Conservation (phyloP, 2,797 vertebrate genomes). For the Brotula barbata region DNA sequence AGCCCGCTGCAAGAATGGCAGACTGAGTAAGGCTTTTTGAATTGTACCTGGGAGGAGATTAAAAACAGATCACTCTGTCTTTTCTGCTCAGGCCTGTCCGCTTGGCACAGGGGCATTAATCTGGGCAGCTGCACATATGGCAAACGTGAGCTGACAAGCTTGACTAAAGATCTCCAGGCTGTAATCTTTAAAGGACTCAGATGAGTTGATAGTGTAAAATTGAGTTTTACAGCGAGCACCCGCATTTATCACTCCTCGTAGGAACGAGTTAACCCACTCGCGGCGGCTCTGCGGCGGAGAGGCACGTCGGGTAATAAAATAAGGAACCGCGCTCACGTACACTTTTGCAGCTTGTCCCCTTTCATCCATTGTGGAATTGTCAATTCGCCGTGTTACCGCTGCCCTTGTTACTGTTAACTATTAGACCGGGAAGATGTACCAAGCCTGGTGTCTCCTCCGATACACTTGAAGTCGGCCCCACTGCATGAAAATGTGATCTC, state of each 20-base stretch:
- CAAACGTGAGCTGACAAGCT: constrained; percentile 73
- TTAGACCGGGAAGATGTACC: no score
- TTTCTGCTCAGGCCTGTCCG: constrained; percentile 47
- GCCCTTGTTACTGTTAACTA: no score
- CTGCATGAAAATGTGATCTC: no score
- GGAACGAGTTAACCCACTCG: constrained; percentile 15
- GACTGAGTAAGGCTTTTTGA: constrained; percentile 60
- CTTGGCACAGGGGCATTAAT: constrained; percentile 50
- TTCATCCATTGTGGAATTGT: no score
- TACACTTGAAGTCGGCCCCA: no score
- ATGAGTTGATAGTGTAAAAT: constrained; percentile 70
- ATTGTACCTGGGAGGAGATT: constrained; percentile 71
- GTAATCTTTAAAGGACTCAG: constrained; percentile 66
- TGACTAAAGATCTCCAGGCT: constrained; percentile 68
- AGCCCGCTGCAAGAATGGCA: constrained; percentile 70
- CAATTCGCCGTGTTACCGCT: no score
- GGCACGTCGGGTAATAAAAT: no score
- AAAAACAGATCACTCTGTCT: constrained; percentile 55
- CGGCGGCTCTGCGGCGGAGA: background rate
- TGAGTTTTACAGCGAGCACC: constrained; percentile 57
- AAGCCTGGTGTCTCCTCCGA: no score
- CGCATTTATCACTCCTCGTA: constrained; percentile 39
- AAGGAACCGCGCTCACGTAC: no score
- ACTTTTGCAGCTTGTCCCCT: no score
- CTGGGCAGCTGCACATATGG: constrained; percentile 55